A percentile compares a stretch with the other conserved stretches of the same genome.
These are phyloP conservation scores for Baryphthengus martii DNA, from an alignment of 2,113 vertebrate species.

Conservation along the genomic window DNA sequence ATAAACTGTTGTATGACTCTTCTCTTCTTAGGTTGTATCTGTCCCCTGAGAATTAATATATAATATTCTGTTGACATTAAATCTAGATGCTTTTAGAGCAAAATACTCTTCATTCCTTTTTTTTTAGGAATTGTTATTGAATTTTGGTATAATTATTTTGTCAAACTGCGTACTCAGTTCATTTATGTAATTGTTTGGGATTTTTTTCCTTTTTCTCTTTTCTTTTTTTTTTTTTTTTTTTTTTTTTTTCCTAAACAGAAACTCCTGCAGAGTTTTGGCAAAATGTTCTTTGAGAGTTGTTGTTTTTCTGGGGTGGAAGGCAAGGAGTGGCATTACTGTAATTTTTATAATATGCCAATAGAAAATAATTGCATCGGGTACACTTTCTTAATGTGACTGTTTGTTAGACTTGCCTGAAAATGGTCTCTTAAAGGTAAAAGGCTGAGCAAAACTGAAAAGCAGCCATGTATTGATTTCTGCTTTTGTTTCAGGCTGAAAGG, in stretches of 20 bases:
- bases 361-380: background rate
- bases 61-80: background rate
- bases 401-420: constrained; percentile 3
- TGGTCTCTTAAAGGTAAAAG: background rate
- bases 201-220: background rate
- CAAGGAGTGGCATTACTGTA: background rate
- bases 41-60: background rate
- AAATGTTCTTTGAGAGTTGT: background rate
- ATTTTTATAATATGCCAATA: background rate
- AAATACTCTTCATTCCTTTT: background rate
- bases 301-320: too few relatives aligned
- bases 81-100: background rate
- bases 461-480: background rate
- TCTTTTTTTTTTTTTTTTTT: fast-evolving
- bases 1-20: background rate
- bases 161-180: background rate
- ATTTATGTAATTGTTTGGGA: background rate
- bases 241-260: background rate
- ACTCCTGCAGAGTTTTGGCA: background rate
- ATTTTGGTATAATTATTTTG: background rate
- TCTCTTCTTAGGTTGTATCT: background rate
- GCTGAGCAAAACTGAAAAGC: constrained; percentile 6
- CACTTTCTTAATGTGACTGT: background rate
- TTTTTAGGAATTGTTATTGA: background rate
- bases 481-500: constrained; percentile 18